Evolutionary conservation across 2,888 invertebrate genomes (phyloP).

Genomic region (Cataglyphis albicans): DNA sequence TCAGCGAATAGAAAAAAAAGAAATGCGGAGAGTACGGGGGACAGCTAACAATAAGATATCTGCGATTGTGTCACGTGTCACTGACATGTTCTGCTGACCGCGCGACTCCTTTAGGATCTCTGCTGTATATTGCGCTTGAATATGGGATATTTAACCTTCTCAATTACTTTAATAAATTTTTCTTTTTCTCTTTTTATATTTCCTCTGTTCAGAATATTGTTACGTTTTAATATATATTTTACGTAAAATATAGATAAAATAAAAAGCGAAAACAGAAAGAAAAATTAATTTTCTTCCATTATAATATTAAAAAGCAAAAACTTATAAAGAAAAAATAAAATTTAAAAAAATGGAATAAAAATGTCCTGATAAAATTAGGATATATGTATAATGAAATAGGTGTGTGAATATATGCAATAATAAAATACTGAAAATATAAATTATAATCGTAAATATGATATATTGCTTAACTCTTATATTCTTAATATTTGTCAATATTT

Average conservation of each 20-base stretch:
- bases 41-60: not conserved
- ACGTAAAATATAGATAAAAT: not conserved
- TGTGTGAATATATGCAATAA: not conserved
- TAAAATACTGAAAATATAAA: not conserved
- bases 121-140: not conserved
- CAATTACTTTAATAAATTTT: not conserved
- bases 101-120: not conserved
- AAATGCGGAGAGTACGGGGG: not conserved
- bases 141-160: slow-evolving; percentile 2
- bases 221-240: not conserved
- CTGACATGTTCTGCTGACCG: slow-evolving; percentile 40
- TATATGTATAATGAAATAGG: not conserved
- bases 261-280: not conserved
- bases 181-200: not conserved
- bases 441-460: not conserved
- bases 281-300: not conserved
- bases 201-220: not conserved
- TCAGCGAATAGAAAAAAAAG: slow-evolving; percentile 9
- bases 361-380: not conserved
- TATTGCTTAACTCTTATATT: not conserved
- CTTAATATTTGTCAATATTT: not conserved
- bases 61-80: slow-evolving; percentile 21
- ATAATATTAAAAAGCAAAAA: not conserved
- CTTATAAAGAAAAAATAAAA: not conserved
- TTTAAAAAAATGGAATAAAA: not conserved